These are phyloP conservation scores for Thymelicus lineola DNA, from an alignment of 2,888 invertebrate genomes.

Conservation along the genomic window DNA sequence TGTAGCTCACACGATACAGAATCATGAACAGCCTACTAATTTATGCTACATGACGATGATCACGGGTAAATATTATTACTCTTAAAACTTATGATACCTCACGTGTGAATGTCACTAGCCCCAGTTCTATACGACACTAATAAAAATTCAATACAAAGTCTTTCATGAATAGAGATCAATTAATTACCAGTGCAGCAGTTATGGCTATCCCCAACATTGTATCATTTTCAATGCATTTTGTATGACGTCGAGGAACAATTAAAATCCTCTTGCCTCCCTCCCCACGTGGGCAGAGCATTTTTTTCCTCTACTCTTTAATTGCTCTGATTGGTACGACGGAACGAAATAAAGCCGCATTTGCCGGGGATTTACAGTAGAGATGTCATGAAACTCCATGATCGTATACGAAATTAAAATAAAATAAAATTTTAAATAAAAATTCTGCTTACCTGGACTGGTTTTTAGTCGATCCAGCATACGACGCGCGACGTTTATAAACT, in stretches of 20 bases:
- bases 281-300: conserved; percentile 47
- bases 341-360: conserved; percentile 70
- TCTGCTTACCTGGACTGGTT: too few species aligned
- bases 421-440: too few species aligned
- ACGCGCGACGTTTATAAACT: too few species aligned
- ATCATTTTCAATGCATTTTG: conserved; percentile 36
- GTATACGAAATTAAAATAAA: neutral
- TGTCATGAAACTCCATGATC: neutral
- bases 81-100: too few species aligned
- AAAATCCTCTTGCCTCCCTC: conserved; percentile 31
- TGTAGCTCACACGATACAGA: too few species aligned
- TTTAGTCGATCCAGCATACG: too few species aligned
- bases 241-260: conserved; percentile 34
- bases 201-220: conserved; percentile 16
- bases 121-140: neutral
- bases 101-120: neutral
- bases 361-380: conserved; percentile 56
- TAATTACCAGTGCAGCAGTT: neutral
- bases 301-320: conserved; percentile 71
- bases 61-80: too few species aligned
- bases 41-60: too few species aligned
- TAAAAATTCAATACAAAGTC: neutral
- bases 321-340: conserved; percentile 75
- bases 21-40: too few species aligned
- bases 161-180: conserved; percentile 1